Base-by-base conservation (phyloP, 2,113 vertebrate genomes). In the Canis aureus region DNA sequence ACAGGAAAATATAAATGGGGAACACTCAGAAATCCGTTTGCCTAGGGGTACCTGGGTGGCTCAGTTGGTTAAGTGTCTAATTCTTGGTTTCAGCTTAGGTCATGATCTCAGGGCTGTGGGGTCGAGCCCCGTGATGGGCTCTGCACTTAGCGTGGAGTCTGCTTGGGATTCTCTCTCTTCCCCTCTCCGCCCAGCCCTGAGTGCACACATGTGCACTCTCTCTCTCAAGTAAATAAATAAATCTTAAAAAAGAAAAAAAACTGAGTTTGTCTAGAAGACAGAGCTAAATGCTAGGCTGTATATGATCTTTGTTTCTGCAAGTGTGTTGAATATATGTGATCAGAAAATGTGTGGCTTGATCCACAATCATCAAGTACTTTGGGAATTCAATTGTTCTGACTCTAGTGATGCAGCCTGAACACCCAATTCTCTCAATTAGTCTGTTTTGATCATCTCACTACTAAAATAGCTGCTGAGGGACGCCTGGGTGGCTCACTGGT, bases 141-240 rank as follows among this genome's bases (percentile, higher is more conserved):
- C 23, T 0, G 17, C 0, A 8, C 8, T 71, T 0, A 9, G 3
- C 1, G 0, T 0, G 25, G 73, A 51, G 8, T 17, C 74, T 49
- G 13, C 74, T 51, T 78, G 7, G 8, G 13, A 78, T 2, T 15
- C 13, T 76, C 5, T 29, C 43, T 8, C 23, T 51, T 25, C 64
- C 64, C 27, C 27, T 5, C 25, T 12, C 23, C 20, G 9, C n/a
- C 67, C 67, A 0, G 2, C n/a, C 20, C 35, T 2, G 3, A 69
- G 32, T 43, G 43, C 43, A 43, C 43, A 43, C 43, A 43, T 8
- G 15, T n/a, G 32, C 16, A 20, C 17, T 19, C 67, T 5, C 71
- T 43, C 22, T 49, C 38, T 29, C 25, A 27, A 27, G 43, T 43
- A 4, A 8, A 49, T 4, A 15, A 74, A 49, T 67, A 19, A 69